Evolutionary conservation across 2,113 vertebrate genomes (phyloP).

Genomic region (Sylvicapra grimmia): DNA sequence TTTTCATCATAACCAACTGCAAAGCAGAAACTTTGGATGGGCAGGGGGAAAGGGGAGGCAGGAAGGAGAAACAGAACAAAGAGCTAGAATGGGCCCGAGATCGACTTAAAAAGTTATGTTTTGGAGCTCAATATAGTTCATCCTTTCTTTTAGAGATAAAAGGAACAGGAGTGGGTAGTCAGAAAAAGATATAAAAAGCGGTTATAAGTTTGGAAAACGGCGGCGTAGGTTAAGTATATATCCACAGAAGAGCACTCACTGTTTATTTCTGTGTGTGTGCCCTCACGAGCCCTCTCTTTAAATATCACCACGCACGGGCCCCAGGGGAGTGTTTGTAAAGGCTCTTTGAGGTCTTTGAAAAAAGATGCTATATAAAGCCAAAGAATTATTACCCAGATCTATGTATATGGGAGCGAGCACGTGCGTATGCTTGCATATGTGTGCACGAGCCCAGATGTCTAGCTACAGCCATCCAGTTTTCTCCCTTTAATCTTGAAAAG

Average conservation of each 20-base stretch:
- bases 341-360: constrained; percentile 36
- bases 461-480: not conserved
- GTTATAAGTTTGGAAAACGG: not conserved
- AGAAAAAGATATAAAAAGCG: constrained; percentile 40
- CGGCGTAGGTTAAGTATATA: constrained; percentile 41
- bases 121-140: constrained; percentile 30
- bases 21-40: not conserved
- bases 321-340: constrained; percentile 32
- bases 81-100: not conserved
- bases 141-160: constrained; percentile 43
- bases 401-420: not conserved
- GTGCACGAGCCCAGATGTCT: not conserved
- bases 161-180: constrained; percentile 22
- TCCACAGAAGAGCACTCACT: constrained; percentile 27
- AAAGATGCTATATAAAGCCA: not conserved
- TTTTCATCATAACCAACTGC: not conserved
- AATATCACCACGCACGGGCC: constrained; percentile 1
- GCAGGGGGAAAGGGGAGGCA: not conserved
- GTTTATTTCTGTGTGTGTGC: constrained; percentile 34
- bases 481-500: not conserved
- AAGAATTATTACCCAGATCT: not conserved
- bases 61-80: not conserved
- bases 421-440: accelerated
- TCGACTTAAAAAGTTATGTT: not conserved
- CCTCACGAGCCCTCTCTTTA: constrained; percentile 25